Conservation (phyloP, 2,797 vertebrate genomes). For the Eutrigla gurnardus region DNA sequence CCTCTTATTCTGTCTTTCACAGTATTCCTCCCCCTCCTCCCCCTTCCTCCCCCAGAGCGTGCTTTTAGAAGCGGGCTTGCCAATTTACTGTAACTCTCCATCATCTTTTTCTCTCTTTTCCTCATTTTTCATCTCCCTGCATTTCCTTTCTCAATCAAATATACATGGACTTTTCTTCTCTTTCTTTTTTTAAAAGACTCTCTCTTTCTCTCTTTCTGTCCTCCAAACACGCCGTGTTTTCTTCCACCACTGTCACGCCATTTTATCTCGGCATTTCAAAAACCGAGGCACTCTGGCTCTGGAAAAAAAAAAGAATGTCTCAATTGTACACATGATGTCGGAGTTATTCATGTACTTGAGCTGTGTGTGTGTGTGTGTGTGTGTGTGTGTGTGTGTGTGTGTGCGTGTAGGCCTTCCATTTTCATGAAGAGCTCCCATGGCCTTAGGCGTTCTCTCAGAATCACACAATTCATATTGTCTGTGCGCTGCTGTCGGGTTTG, state of each 20-base stretch:
- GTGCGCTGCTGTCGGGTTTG: conserved; percentile 51
- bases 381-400: conserved; percentile 49
- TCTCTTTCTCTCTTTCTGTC: background rate
- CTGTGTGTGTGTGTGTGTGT: conserved; percentile 32
- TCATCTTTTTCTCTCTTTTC: conserved; percentile 63
- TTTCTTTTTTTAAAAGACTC: background rate
- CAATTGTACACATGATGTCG: conserved; percentile 68
- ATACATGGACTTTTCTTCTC: conserved; percentile 36
- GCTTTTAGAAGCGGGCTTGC: conserved; percentile 64
- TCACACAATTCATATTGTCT: conserved; percentile 66
- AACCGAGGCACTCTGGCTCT: conserved; percentile 57
- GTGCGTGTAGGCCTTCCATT: conserved; percentile 62
- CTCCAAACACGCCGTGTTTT: conserved; percentile 67
- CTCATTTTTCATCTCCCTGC: conserved; percentile 65
- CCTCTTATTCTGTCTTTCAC: conserved; percentile 60
- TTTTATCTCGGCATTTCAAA: conserved; percentile 77
- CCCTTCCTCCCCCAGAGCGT: conserved; percentile 48
- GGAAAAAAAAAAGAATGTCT: conserved; percentile 62
- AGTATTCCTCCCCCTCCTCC: conserved; percentile 1
- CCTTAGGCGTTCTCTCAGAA: conserved; percentile 54
- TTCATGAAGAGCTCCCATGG: conserved; percentile 52
- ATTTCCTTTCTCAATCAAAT: conserved; percentile 74
- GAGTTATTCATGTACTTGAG: conserved; percentile 50
- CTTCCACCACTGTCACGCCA: conserved; percentile 60
- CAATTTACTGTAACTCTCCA: conserved; percentile 76